Evolutionary conservation across 1,140 invertebrate genomes (phyloP).

Genomic region (Drosophila tropicalis): DNA sequence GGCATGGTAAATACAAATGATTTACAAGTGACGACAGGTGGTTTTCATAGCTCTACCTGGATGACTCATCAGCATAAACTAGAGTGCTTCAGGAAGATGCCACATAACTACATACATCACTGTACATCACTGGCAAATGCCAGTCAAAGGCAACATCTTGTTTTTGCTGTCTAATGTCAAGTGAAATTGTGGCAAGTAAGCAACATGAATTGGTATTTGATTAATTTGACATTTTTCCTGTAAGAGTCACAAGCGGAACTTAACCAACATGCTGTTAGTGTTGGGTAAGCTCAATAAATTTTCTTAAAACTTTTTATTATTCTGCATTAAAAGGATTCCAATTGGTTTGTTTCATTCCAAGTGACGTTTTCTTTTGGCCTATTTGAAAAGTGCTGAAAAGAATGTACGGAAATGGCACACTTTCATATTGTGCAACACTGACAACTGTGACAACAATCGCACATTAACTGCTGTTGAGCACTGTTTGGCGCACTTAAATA

Average conservation of each 20-base stretch:
- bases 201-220: slow-evolving; percentile 7
- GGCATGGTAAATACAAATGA: slow-evolving; percentile 18
- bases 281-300: neutral
- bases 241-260: neutral
- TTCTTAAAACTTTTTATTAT: too few species aligned
- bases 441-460: neutral
- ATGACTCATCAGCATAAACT: slow-evolving; percentile 34
- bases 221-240: neutral
- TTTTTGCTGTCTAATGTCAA: neutral
- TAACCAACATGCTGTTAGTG: neutral
- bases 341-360: too few species aligned
- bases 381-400: neutral
- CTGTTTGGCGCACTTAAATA: slow-evolving; percentile 5
- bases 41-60: neutral
- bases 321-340: too few species aligned
- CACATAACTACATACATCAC: neutral
- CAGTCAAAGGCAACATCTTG: too few species aligned
- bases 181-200: slow-evolving; percentile 16
- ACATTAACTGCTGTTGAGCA: neutral
- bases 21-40: slow-evolving; percentile 16
- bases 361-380: neutral
- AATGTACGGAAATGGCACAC: neutral
- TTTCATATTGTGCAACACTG: neutral
- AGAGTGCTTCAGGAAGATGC: neutral
- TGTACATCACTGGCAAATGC: neutral